These are phyloP conservation scores for Premnoplex brunnescens DNA, from an alignment of 2,797 vertebrate genomes.

Conservation along the genomic window DNA sequence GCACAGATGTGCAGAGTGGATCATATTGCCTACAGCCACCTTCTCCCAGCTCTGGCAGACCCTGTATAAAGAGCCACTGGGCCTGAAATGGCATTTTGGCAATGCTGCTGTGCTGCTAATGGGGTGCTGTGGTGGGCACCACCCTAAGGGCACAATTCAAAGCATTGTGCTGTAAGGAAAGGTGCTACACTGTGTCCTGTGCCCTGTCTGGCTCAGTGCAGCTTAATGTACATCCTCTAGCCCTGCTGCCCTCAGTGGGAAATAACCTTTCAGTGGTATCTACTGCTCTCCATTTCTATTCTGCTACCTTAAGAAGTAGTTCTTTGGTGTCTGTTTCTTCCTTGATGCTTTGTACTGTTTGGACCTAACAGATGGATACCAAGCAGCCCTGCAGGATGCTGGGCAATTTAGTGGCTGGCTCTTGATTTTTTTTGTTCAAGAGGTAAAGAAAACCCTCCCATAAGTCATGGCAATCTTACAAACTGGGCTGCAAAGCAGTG, in stretches of 20 bases:
- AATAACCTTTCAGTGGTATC: not conserved
- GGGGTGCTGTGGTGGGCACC: not conserved
- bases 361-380: not conserved
- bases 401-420: rapidly evolving
- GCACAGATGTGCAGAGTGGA: not conserved
- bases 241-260: not conserved
- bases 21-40: too few relatives aligned
- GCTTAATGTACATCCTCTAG: rapidly evolving
- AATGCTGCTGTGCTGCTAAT: not conserved
- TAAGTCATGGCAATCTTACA: not conserved
- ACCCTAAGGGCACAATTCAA: not conserved
- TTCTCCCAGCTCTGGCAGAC: not conserved
- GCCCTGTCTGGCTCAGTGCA: not conserved
- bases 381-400: not conserved
- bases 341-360: not conserved
- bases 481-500: not conserved
- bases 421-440: not conserved
- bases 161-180: not conserved
- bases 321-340: not conserved
- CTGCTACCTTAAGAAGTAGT: not conserved
- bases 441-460: not conserved
- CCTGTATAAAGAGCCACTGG: not conserved
- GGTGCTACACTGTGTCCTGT: rapidly evolving
- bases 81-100: not conserved
- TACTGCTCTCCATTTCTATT: not conserved